Evolutionary conservation across 2,797 vertebrate genomes (phyloP).

Genomic region (Sebastes melanostomus): DNA sequence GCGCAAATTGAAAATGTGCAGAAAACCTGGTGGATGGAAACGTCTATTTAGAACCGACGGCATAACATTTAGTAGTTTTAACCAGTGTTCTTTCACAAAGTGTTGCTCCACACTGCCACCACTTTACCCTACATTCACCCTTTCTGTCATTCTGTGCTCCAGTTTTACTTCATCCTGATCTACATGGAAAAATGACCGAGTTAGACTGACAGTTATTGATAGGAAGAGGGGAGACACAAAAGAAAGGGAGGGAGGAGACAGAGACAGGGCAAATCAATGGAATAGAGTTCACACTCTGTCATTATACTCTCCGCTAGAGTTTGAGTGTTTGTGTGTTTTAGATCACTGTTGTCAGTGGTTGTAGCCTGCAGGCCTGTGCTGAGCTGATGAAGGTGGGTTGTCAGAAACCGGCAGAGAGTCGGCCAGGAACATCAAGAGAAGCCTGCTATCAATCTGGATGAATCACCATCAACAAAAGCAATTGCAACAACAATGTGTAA

Average conservation of each 20-base stretch:
- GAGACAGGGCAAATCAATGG: neutral
- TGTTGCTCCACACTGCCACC: neutral
- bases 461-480: constrained; percentile 11
- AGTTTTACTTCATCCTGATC: constrained; percentile 34
- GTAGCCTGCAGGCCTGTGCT: constrained; percentile 5
- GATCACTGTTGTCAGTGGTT: constrained; percentile 17
- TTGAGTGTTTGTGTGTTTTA: constrained; percentile 4
- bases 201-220: constrained; percentile 34
- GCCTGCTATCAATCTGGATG: neutral
- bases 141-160: constrained; percentile 25
- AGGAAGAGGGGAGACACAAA: constrained; percentile 15
- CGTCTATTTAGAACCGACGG: neutral
- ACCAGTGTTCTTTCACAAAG: neutral
- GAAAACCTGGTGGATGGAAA: neutral
- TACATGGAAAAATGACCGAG: constrained; percentile 27
- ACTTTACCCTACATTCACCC: neutral
- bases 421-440: neutral
- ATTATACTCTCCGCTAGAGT: constrained; percentile 14
- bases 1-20: neutral
- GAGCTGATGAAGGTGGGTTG: constrained; percentile 17
- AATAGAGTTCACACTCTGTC: constrained; percentile 12
- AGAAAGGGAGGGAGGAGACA: neutral
- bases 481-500: neutral
- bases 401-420: constrained; percentile 14
- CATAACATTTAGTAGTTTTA: neutral